phyloP scores from a whole-genome alignment of 2,888 invertebrate genomes.

The Danaus chrysippus region DNA sequence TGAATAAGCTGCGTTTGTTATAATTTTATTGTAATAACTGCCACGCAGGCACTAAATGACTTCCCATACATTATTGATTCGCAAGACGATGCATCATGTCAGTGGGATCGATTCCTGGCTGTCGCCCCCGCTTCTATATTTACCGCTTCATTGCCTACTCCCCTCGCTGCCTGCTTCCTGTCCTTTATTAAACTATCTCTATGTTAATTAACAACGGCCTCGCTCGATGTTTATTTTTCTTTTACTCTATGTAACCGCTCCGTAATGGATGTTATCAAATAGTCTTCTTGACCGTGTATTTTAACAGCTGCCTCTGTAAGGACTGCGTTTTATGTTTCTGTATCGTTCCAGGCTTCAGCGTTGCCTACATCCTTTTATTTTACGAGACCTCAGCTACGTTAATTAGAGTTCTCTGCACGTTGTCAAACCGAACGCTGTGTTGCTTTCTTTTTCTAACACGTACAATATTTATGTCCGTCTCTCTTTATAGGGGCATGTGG shows the following conservation, averaged over 20 bases:
- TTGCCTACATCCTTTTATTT: slow-evolving; percentile 58
- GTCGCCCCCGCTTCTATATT: slow-evolving; percentile 75
- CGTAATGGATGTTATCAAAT: slow-evolving; percentile 49
- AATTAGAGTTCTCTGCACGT: slow-evolving; percentile 70
- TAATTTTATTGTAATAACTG: no score
- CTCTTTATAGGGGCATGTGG: slow-evolving; percentile 76
- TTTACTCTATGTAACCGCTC: slow-evolving; percentile 58
- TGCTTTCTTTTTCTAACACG: slow-evolving; percentile 55
- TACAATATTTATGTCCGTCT: slow-evolving; percentile 54
- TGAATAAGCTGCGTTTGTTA: no score
- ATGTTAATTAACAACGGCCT: slow-evolving; percentile 78
- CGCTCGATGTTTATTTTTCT: slow-evolving; percentile 69
- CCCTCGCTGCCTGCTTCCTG: slow-evolving; percentile 75
- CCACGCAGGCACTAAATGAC: slow-evolving; percentile 16
- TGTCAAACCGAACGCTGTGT: slow-evolving; percentile 59
- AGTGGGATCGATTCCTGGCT: slow-evolving; percentile 68
- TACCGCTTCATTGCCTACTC: slow-evolving; percentile 78
- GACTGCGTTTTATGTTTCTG: slow-evolving; percentile 34
- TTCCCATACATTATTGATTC: slow-evolving; percentile 66
- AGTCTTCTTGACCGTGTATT: slow-evolving; percentile 27
- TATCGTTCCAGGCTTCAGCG: slow-evolving; percentile 37
- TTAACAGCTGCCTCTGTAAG: slow-evolving; percentile 41
- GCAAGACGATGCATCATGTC: slow-evolving; percentile 63
- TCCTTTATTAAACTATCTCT: slow-evolving; percentile 78
- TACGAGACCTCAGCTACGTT: slow-evolving; percentile 68